A percentile compares a stretch with the other conserved stretches of the same genome.
Conservation (phyloP, 1,140 invertebrate species). For the Apocrypta bakeri region DNA sequence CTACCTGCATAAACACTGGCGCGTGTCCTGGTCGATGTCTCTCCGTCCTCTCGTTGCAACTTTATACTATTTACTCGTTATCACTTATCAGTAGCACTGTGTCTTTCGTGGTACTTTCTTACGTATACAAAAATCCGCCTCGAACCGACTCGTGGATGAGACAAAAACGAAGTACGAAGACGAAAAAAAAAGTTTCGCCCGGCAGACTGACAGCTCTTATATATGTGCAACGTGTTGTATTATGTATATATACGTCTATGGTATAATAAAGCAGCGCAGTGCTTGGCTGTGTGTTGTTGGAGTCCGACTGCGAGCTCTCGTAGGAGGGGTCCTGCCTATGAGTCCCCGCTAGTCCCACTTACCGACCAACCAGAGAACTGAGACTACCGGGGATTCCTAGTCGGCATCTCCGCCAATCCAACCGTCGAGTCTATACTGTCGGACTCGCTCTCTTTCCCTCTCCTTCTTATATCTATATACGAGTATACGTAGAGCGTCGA, state of each 20-base stretch:
- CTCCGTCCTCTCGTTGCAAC: too few species aligned
- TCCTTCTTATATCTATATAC: too few species aligned
- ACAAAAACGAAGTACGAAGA: not conserved
- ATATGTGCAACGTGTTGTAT: not conserved
- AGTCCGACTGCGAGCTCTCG: slow-evolving; percentile 73
- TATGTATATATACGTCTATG: not conserved
- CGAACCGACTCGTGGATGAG: too few species aligned
- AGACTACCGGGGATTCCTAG: slow-evolving; percentile 71
- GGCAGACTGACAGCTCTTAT: not conserved
- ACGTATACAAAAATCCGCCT: too few species aligned
- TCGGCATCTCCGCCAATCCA: slow-evolving; percentile 69
- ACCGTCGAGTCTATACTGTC: slow-evolving; percentile 46
- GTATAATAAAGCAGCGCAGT: slow-evolving; percentile 56
- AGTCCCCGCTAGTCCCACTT: slow-evolving; percentile 75
- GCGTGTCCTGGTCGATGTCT: too few species aligned
- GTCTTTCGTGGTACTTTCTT: too few species aligned
- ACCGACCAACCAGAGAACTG: slow-evolving; percentile 74
- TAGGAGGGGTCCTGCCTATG: slow-evolving; percentile 73
- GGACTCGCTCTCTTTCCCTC: slow-evolving; percentile 43
- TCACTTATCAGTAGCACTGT: too few species aligned
- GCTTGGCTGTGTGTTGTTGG: slow-evolving; percentile 62
- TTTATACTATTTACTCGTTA: too few species aligned
- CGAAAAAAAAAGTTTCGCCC: not conserved
- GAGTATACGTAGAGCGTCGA: not conserved
- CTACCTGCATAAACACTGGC: too few species aligned